Conservation (phyloP, 2,113 vertebrate species). For the Megaceryle maxima region DNA sequence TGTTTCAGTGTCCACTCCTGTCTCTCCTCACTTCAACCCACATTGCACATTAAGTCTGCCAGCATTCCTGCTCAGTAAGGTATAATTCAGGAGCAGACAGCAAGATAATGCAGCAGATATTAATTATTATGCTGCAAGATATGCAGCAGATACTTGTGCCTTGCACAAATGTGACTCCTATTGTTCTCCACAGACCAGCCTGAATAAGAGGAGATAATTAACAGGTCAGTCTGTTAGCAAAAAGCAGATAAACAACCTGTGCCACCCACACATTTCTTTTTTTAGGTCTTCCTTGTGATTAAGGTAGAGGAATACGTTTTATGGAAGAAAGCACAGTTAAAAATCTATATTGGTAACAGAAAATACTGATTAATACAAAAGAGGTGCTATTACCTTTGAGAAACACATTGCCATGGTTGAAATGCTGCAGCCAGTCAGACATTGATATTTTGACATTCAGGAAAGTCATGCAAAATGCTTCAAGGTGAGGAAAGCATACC, state of each 20-base stretch:
- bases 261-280: background rate
- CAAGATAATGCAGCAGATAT: background rate
- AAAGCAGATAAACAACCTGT: background rate
- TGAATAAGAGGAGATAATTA: background rate
- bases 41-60: background rate
- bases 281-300: background rate
- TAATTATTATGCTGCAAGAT: no score
- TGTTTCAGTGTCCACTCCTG: background rate
- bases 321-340: background rate
- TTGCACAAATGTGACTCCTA: background rate
- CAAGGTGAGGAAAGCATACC: background rate
- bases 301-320: background rate
- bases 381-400: background rate
- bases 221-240: background rate
- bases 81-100: background rate
- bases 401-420: background rate
- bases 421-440: background rate
- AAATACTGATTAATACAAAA: background rate
- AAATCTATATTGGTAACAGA: background rate
- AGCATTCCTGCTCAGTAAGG: background rate
- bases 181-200: background rate
- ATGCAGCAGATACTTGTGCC: background rate
- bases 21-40: background rate
- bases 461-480: background rate
- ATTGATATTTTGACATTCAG: background rate